Evolutionary conservation across 1,140 invertebrate genomes (phyloP).

Genomic region (Eriosoma lanigerum): DNA sequence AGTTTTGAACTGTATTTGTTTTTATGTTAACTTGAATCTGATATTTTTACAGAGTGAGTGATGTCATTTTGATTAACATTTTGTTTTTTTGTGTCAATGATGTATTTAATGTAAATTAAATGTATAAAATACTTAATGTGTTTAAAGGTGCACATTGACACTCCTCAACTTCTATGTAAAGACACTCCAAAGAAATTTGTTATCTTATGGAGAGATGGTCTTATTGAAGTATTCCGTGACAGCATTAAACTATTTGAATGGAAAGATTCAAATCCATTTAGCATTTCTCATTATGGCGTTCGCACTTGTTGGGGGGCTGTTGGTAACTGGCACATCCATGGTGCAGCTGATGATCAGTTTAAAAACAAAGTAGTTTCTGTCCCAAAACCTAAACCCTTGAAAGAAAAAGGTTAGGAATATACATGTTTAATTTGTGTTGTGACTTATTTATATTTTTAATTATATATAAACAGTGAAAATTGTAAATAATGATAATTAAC

Average conservation of each 20-base stretch:
- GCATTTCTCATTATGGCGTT: slow-evolving; percentile 72
- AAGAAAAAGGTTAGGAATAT: slow-evolving; percentile 43
- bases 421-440: neutral
- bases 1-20: neutral
- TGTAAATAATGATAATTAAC: too few relatives aligned
- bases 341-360: slow-evolving; percentile 58
- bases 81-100: neutral
- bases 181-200: slow-evolving; percentile 64
- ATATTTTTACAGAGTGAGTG: neutral
- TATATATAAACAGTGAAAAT: neutral
- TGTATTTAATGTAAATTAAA: slow-evolving; percentile 5
- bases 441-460: neutral
- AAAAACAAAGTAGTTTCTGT: slow-evolving; percentile 16
- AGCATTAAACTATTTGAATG: slow-evolving; percentile 58
- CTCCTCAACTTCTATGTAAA: slow-evolving; percentile 62
- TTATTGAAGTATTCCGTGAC: slow-evolving; percentile 58
- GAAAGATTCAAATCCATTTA: slow-evolving; percentile 69
- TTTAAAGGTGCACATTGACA: slow-evolving; percentile 62
- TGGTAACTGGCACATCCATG: slow-evolving; percentile 81
- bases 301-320: slow-evolving; percentile 81
- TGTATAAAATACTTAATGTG: slow-evolving; percentile 41
- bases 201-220: slow-evolving; percentile 64
- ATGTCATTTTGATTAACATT: slow-evolving; percentile 11
- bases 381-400: slow-evolving; percentile 25
- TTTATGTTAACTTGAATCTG: neutral